Percentiles rank a stretch among this genome's conserved stretches.
Evolutionary conservation across 2,888 invertebrate species (phyloP).

Genomic region (Polydesmus complanatus): DNA sequence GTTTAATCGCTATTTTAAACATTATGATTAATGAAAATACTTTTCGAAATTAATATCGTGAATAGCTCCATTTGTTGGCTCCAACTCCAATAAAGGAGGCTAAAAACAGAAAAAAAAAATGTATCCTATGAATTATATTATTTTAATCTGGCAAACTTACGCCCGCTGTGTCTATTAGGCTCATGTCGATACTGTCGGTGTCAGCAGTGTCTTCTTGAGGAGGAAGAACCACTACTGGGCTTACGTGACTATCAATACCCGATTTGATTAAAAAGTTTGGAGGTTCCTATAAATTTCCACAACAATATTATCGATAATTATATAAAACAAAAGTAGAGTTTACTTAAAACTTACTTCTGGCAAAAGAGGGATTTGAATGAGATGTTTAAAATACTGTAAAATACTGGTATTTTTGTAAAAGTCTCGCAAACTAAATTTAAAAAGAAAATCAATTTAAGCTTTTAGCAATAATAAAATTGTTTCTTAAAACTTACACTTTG

Average conservation of each 20-base stretch:
- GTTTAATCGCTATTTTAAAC: no score
- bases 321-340: slow-evolving; percentile 8
- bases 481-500: slow-evolving; percentile 39
- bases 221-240: slow-evolving; percentile 73
- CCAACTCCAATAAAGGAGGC: slow-evolving; percentile 1
- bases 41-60: slow-evolving; percentile 38
- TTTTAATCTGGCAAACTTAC: neutral
- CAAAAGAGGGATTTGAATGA: slow-evolving; percentile 81
- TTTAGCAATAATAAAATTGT: neutral
- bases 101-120: neutral
- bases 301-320: neutral
- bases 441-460: neutral
- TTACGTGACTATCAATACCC: slow-evolving; percentile 82
- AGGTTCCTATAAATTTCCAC: slow-evolving; percentile 45
- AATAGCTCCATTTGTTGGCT: slow-evolving; percentile 32
- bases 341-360: slow-evolving; percentile 52
- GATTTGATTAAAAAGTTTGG: slow-evolving; percentile 89
- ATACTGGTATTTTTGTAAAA: slow-evolving; percentile 76
- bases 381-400: slow-evolving; percentile 91
- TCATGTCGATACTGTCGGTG: slow-evolving; percentile 40
- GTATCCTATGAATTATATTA: neutral
- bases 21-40: no score
- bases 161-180: slow-evolving; percentile 31
- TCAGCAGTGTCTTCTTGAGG: slow-evolving; percentile 43
- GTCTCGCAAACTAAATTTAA: slow-evolving; percentile 6